Percentiles rank a stretch among this genome's conserved stretches.
Evolutionary conservation across 2,888 invertebrate genomes (phyloP).

Genomic region (Dynastes maya): DNA sequence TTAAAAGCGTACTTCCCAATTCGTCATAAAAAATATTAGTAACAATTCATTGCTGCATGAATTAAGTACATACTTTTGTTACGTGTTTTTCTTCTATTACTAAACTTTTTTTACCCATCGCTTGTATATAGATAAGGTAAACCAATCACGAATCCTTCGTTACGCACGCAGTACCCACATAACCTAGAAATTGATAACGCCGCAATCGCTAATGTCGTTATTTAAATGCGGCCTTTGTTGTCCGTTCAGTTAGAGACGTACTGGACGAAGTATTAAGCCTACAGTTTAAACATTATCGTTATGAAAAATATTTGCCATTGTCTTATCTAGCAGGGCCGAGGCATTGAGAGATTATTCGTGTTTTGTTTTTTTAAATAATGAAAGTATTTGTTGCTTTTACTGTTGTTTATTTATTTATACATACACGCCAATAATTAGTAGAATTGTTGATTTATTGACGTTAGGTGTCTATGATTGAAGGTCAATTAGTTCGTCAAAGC

Average conservation of each 20-base stretch:
- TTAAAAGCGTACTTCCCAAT: too few relatives aligned
- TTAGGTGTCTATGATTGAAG: too few relatives aligned
- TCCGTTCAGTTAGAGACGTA: neutral
- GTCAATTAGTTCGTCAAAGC: too few relatives aligned
- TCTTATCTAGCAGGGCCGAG: constrained; percentile 43
- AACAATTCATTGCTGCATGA: too few relatives aligned
- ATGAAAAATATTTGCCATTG: constrained; percentile 45
- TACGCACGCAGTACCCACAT: constrained; percentile 35
- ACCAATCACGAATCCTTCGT: constrained; percentile 20
- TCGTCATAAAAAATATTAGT: too few relatives aligned
- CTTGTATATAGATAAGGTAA: neutral
- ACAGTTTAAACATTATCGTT: constrained; percentile 34
- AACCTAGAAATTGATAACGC: constrained; percentile 40
- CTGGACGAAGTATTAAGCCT: neutral
- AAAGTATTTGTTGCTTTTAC: constrained; percentile 25
- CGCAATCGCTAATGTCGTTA: constrained; percentile 23
- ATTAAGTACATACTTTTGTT: constrained; percentile 1
- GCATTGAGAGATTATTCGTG: constrained; percentile 40
- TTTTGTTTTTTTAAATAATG: constrained; percentile 30
- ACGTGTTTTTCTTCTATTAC: neutral
- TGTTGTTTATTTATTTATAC: neutral
- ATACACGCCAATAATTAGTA: too few relatives aligned
- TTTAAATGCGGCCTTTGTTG: constrained; percentile 40
- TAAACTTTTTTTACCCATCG: neutral
- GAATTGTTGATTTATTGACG: too few relatives aligned